A percentile compares a stretch with the other conserved stretches of the same genome.
Evolutionary conservation across 2,113 vertebrate species (phyloP).

Genomic region (Sturnira hondurensis): DNA sequence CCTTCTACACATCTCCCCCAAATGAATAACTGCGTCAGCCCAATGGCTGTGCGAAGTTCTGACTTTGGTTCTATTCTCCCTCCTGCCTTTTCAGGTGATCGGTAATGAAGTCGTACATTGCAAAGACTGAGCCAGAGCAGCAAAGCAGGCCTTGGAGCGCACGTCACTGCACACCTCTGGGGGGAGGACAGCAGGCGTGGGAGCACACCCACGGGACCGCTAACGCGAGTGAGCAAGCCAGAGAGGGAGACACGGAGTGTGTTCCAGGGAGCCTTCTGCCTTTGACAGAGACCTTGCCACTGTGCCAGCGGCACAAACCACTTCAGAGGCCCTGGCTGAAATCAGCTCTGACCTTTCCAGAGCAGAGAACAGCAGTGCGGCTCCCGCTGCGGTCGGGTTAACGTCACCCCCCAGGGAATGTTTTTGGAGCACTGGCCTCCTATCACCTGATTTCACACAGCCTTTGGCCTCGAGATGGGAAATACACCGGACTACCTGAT

Average conservation of each 20-base stretch:
- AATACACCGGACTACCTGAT: neutral
- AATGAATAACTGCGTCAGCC: neutral
- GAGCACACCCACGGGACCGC: neutral
- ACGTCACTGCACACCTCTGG: neutral
- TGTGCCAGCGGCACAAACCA: neutral
- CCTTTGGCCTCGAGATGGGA: slow-evolving; percentile 11
- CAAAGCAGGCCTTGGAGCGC: neutral
- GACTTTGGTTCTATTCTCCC: neutral
- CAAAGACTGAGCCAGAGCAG: neutral
- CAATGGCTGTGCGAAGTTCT: neutral
- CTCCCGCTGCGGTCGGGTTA: neutral
- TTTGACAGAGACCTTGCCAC: slow-evolving; percentile 7
- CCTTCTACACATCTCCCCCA: slow-evolving; percentile 41
- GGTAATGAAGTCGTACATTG: slow-evolving; percentile 26
- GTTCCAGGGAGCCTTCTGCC: slow-evolving; percentile 28
- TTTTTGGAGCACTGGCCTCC: neutral
- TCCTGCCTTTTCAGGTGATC: slow-evolving; percentile 21
- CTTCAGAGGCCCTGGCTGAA: neutral
- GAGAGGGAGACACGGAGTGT: neutral
- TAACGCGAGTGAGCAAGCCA: neutral
- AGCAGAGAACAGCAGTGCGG: neutral
- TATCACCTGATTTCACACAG: neutral
- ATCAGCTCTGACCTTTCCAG: slow-evolving; percentile 36
- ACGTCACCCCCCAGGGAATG: neutral
- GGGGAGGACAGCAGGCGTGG: neutral